Evolutionary conservation across 2,797 vertebrate species (phyloP), one percentile per base, ranked within the genome.

Genomic region (Enteromius fasciolatus): DNA sequence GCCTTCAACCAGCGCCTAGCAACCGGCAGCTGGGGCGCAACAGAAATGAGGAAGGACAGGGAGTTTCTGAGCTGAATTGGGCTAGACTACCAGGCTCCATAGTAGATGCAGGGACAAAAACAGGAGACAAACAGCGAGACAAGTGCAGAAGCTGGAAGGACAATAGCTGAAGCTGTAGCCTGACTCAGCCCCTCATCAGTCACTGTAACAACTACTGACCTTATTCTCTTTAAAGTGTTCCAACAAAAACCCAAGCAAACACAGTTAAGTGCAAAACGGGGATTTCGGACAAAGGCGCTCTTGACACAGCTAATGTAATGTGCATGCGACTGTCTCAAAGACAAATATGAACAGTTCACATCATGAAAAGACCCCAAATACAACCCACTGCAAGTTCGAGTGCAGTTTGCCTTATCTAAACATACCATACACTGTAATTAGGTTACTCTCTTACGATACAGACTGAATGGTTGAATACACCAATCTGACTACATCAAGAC

Each of bases 1-100:
- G 89, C 93, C 94, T 92, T 95, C 93, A 92, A 91, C 92, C 92
- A 93, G 94, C 94, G 94, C 98, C 95, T 98, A 97, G 97, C 97
- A 98, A 99, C 97, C 93, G 87, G 92, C 93, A 91, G 91, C 86
- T 87, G 87, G 83, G 88, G 89, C 85, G 89, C 79, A 90, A 86
- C 79, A 86, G 57, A 61, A 70, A 76, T 70, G 46, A 50, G 80
- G 54, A 77, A 66, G 77, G 70, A 82, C 70, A 78, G 83, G 88
- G 82, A 79, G 64, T 57, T 50, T 77, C 66, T 70, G 64, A 70
- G 39, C 36, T 36, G 70, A 82, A 86, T 46, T 61, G 70, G 50
- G 75, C 78, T 36, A 86, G 74, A 83, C 44, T 70, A 80, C 25
- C 39, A 85, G 48, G 80, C 80, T 81, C 78, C 73, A 63, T 25